phyloP scores from a whole-genome alignment of 2,113 vertebrate genomes.

The Cisticola juncidis region DNA sequence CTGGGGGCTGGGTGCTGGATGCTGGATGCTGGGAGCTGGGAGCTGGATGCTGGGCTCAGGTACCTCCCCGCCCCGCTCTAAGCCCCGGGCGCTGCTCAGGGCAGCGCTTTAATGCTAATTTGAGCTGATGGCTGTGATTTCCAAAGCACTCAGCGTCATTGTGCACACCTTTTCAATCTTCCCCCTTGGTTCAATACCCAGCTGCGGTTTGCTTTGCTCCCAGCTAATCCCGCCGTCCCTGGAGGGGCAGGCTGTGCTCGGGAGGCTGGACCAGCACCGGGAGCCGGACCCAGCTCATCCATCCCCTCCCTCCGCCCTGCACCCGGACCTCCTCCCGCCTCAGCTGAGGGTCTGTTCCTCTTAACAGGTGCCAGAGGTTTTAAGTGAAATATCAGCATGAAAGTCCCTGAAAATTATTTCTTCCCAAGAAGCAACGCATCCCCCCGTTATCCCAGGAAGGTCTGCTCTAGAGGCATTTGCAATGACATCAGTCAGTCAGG shows the following conservation, averaged over 20 bases:
- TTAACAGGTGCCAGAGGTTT: not conserved
- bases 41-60: not conserved
- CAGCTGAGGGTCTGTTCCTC: not conserved
- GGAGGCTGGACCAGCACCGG: not conserved
- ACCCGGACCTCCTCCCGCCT: not conserved
- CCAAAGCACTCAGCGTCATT: not conserved
- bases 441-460: not conserved
- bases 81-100: not conserved
- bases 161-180: not conserved
- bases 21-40: not conserved
- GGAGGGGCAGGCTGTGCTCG: not conserved
- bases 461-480: not conserved
- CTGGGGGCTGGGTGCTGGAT: not conserved
- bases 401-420: not conserved
- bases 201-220: not conserved
- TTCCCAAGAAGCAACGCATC: not conserved
- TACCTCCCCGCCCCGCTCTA: not conserved
- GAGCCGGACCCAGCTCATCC: not conserved
- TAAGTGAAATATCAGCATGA: not conserved
- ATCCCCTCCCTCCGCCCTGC: not conserved
- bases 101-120: not conserved
- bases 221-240: not conserved
- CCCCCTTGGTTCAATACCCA: not conserved
- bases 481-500: not conserved
- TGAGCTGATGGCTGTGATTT: constrained; percentile 4